Percentiles rank a stretch among this genome's conserved stretches.
phyloP scores from a whole-genome alignment of 2,888 invertebrate genomes.

The Eupithecia subumbrata region DNA sequence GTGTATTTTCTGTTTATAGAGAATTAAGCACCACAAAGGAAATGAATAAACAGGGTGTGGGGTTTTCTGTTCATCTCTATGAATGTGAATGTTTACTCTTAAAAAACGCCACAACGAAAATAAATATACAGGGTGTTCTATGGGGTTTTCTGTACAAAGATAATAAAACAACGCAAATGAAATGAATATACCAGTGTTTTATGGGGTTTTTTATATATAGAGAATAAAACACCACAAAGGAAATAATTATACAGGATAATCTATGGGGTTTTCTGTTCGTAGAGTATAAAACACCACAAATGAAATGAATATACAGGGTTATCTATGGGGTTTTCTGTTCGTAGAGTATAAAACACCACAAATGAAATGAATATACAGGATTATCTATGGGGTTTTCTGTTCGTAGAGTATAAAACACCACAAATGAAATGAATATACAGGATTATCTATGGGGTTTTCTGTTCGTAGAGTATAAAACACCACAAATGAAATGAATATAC shows the following conservation, averaged over 20 bases:
- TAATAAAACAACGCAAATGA: too few species aligned
- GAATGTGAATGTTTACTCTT: too few species aligned
- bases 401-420: not conserved
- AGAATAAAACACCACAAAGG: not conserved
- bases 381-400: not conserved
- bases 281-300: too few species aligned
- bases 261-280: too few species aligned
- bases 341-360: not conserved
- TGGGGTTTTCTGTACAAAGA: too few species aligned
- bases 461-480: not conserved
- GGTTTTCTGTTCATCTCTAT: too few species aligned
- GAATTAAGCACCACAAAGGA: not conserved
- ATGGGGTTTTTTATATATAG: not conserved
- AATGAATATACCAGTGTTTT: too few species aligned
- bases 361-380: not conserved
- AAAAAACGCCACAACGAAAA: not conserved
- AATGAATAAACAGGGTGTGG: not conserved
- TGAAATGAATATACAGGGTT: too few species aligned
- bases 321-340: not conserved
- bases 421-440: not conserved
- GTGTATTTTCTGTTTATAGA: not conserved
- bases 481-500: not conserved
- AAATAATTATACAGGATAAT: not conserved
- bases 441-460: not conserved
- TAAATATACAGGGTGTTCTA: not conserved